phyloP scores from a whole-genome alignment of 2,888 invertebrate genomes.

The Temnothorax rugatulus region DNA sequence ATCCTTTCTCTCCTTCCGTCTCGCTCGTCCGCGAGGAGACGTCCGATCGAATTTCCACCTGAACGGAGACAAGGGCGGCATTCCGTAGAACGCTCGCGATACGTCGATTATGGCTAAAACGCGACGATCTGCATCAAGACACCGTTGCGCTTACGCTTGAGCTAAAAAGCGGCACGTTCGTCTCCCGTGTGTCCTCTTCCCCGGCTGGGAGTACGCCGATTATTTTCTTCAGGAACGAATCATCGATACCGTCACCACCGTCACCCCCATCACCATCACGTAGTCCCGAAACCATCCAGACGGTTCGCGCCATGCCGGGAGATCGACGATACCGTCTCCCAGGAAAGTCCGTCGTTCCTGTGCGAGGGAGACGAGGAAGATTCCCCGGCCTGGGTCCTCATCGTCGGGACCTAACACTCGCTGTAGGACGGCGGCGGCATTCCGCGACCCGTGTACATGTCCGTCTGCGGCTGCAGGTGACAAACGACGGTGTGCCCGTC shows the following conservation, averaged over 20 bases:
- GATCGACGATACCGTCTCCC: constrained; percentile 18
- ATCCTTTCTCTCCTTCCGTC: constrained; percentile 16
- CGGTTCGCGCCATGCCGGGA: constrained; percentile 2
- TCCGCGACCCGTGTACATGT: constrained; percentile 87
- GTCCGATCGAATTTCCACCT: constrained; percentile 29
- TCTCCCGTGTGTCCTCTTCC: constrained; percentile 3
- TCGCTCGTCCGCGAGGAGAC: constrained; percentile 26
- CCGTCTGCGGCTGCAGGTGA: constrained; percentile 91
- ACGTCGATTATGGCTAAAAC: constrained; percentile 70
- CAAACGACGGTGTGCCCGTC: constrained; percentile 95
- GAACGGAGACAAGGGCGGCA: constrained; percentile 50
- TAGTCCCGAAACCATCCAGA: constrained; percentile 30
- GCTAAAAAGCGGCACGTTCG: constrained; percentile 64
- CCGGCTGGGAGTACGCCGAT: constrained; percentile 7
- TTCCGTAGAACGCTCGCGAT: constrained; percentile 46
- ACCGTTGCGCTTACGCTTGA: constrained; percentile 65
- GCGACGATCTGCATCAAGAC: constrained; percentile 34
- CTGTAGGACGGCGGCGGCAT: constrained; percentile 89
- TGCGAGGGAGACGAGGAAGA: constrained; percentile 55
- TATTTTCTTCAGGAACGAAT: constrained; percentile 59
- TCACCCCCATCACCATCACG: constrained; percentile 21
- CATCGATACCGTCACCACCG: constrained; percentile 34
- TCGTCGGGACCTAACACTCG: constrained; percentile 86
- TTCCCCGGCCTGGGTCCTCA: constrained; percentile 29
- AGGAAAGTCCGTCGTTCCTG: constrained; percentile 55